phyloP scores from a whole-genome alignment of 2,797 vertebrate genomes.

The Pristis pectinata region DNA sequence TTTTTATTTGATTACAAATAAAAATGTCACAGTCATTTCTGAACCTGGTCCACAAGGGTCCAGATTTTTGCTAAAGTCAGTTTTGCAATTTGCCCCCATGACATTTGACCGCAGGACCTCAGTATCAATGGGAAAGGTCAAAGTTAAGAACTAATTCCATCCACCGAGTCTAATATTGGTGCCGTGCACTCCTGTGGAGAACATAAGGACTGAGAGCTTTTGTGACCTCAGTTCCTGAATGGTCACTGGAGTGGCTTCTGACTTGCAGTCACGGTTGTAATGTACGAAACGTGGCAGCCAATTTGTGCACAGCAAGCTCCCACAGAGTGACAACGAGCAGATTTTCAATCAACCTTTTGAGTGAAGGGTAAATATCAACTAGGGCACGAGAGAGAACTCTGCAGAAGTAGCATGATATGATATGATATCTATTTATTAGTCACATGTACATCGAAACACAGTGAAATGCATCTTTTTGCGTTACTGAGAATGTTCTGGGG shows the following conservation, averaged over 20 bases:
- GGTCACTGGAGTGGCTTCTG: neutral
- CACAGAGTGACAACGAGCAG: neutral
- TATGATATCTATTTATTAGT: too few relatives aligned
- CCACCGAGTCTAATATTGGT: neutral
- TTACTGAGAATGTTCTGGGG: too few relatives aligned
- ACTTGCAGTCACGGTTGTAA: neutral
- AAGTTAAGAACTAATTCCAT: too few relatives aligned
- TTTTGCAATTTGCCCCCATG: neutral
- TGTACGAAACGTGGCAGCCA: neutral
- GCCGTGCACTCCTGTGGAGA: neutral
- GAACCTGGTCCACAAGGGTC: neutral
- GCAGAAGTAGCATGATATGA: too few relatives aligned
- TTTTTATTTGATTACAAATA: neutral
- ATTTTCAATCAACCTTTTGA: neutral
- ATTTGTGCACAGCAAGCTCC: too few relatives aligned
- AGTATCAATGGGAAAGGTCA: neutral
- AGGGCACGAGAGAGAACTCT: neutral
- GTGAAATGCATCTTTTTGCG: too few relatives aligned
- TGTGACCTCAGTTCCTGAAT: neutral
- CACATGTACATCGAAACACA: too few relatives aligned
- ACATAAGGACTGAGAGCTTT: neutral
- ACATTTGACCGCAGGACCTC: neutral
- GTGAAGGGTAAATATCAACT: neutral
- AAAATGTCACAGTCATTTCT: neutral
- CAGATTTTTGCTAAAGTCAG: neutral